Conservation (phyloP, 2,888 invertebrate species). For the Trypoxylon attenuatum region DNA sequence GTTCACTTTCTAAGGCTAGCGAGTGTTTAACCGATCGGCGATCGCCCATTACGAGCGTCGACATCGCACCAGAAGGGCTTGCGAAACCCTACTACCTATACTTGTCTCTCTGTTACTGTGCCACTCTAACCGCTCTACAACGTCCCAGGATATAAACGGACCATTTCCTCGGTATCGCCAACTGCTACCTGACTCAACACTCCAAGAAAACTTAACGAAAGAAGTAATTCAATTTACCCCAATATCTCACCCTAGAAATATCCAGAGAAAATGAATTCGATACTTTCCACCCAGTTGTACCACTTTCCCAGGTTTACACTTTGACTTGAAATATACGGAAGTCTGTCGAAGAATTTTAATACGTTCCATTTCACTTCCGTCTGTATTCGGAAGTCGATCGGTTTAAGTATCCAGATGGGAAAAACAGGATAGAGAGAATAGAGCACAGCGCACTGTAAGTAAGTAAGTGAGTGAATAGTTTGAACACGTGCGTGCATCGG, state of each 20-base stretch:
- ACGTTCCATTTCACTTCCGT: too few relatives aligned
- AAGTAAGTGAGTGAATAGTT: neutral
- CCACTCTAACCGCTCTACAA: constrained; percentile 15
- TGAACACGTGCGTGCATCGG: constrained; percentile 27
- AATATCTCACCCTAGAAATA: neutral
- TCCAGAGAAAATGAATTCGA: constrained; percentile 5
- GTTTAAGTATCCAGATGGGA: neutral
- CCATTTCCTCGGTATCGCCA: constrained; percentile 9
- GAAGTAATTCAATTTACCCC: neutral
- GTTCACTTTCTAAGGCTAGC: constrained; percentile 48
- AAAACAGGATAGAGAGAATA: neutral
- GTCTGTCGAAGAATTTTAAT: too few relatives aligned
- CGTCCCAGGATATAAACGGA: constrained; percentile 16
- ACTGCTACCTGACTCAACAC: neutral
- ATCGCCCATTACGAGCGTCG: constrained; percentile 42
- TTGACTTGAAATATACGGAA: too few relatives aligned
- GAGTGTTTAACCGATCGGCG: constrained; percentile 52
- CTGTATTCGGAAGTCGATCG: too few relatives aligned
- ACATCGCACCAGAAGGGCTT: constrained; percentile 44
- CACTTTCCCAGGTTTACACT: too few relatives aligned
- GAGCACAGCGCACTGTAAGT: constrained; percentile 12
- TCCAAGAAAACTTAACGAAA: constrained; percentile 14
- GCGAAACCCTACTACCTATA: constrained; percentile 42
- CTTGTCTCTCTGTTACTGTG: constrained; percentile 19
- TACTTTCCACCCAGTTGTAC: too few relatives aligned